Percentiles rank a stretch among this genome's conserved stretches.
phyloP scores from a whole-genome alignment of 2,113 vertebrate genomes.

The Paramormyrops kingsleyae region DNA sequence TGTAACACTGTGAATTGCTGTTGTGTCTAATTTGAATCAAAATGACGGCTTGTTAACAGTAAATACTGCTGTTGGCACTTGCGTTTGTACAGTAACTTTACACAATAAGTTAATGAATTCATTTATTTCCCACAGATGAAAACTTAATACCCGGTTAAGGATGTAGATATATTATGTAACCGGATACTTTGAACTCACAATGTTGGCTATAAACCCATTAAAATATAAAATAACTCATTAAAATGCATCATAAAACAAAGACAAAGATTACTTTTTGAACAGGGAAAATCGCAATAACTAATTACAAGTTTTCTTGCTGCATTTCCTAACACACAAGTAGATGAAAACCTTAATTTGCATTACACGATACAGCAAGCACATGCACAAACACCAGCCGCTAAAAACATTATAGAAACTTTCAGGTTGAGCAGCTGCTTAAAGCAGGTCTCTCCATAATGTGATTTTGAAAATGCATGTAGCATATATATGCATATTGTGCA shows the following conservation, averaged over 20 bases:
- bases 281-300: background rate
- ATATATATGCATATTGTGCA: background rate
- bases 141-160: background rate
- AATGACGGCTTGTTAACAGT: background rate
- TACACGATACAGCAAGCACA: background rate
- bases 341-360: background rate
- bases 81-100: background rate
- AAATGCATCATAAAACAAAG: conserved; percentile 7
- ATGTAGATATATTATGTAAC: conserved; percentile 1
- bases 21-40: background rate
- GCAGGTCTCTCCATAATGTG: background rate
- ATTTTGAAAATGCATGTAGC: background rate
- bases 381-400: background rate
- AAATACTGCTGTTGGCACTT: background rate
- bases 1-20: conserved; percentile 5
- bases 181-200: background rate
- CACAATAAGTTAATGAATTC: background rate
- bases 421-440: background rate
- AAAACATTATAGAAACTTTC: background rate
- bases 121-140: background rate
- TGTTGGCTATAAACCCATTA: background rate
- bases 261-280: background rate
- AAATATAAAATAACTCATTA: conserved; percentile 1
- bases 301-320: background rate
- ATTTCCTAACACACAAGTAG: background rate